Conservation (phyloP, 2,888 invertebrate species). For the Rhamphomyia laevipes region DNA sequence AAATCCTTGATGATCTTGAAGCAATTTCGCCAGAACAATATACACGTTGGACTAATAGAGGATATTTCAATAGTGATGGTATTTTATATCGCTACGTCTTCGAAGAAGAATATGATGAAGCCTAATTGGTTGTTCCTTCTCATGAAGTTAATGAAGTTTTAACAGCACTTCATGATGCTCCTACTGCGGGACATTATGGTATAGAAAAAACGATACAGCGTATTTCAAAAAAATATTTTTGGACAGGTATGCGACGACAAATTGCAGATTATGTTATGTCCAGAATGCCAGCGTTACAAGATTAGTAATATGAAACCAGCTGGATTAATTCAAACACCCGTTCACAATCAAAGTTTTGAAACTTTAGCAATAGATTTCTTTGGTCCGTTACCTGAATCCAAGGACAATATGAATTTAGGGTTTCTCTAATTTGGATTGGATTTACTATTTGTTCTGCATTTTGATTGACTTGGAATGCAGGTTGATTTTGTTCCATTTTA, state of each 20-base stretch:
- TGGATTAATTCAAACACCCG: constrained; percentile 5
- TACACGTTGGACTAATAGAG: constrained; percentile 4
- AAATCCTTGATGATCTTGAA: constrained; percentile 14
- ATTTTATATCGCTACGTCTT: constrained; percentile 1
- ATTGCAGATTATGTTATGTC: too few relatives aligned
- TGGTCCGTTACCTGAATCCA: constrained; percentile 17
- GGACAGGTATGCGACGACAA: background rate
- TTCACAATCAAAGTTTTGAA: constrained; percentile 4
- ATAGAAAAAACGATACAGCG: background rate
- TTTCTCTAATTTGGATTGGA: too few relatives aligned
- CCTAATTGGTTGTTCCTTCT: background rate
- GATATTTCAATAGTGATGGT: background rate
- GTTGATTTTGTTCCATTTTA: too few relatives aligned
- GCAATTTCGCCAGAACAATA: background rate
- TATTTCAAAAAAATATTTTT: background rate
- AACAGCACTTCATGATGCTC: background rate
- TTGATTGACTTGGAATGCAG: too few relatives aligned
- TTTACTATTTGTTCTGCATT: too few relatives aligned
- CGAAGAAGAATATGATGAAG: background rate
- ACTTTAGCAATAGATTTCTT: constrained; percentile 1
- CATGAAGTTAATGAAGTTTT: constrained; percentile 1
- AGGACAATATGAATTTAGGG: constrained; percentile 18
- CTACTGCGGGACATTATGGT: background rate
- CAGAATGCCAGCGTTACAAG: background rate
- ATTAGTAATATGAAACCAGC: background rate